These are phyloP conservation scores for Sciurus niger DNA, from an alignment of 2,113 vertebrate genomes.

Conservation along the genomic window DNA sequence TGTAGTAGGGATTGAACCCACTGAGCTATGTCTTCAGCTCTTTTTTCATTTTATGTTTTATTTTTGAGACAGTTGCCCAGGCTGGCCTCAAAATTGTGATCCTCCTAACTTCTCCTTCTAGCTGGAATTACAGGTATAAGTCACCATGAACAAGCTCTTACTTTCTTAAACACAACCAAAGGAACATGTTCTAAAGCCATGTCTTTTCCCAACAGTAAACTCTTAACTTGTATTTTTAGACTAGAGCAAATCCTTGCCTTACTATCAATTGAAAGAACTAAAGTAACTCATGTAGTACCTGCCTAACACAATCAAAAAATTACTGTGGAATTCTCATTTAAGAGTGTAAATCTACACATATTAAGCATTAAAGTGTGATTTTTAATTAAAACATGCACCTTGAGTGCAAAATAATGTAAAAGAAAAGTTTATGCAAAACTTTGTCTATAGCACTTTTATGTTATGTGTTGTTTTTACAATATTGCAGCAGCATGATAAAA, in stretches of 20 bases:
- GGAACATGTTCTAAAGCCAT: background rate
- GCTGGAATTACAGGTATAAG: no score
- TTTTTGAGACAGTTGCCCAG: no score
- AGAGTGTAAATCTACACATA: slow-evolving; percentile 15
- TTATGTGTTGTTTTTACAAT: background rate
- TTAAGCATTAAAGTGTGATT: slow-evolving; percentile 47
- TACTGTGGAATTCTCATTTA: slow-evolving; percentile 41
- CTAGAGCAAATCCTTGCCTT: slow-evolving; percentile 1
- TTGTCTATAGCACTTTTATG: background rate
- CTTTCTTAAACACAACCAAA: slow-evolving; percentile 43
- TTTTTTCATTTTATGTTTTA: no score
- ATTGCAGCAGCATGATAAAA: background rate
- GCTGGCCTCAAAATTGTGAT: no score
- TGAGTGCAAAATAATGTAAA: slow-evolving; percentile 56
- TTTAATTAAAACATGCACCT: slow-evolving; percentile 57
- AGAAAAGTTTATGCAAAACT: slow-evolving; percentile 5
- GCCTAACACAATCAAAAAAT: slow-evolving; percentile 41
- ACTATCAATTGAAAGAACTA: slow-evolving; percentile 23
- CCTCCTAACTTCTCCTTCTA: no score
- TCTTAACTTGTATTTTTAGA: slow-evolving; percentile 9
- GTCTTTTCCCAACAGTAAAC: background rate
- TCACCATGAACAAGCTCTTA: no score
- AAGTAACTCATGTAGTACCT: background rate
- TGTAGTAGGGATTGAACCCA: no score
- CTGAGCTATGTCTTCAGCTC: no score